These are phyloP conservation scores for Thymelicus lineola DNA, from an alignment of 2,888 invertebrate genomes.

Conservation along the genomic window DNA sequence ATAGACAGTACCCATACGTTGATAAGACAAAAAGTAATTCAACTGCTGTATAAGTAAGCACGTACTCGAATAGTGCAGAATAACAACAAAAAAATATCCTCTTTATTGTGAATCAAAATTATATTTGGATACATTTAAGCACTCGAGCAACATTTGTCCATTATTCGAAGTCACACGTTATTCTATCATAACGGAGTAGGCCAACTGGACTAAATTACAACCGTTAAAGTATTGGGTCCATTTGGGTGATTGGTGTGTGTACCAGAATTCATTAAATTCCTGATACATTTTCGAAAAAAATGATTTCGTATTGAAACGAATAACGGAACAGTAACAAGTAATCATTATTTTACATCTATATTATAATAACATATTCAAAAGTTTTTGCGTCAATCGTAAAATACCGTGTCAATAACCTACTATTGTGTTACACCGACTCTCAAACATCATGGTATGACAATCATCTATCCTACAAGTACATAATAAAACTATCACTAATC, in stretches of 20 bases:
- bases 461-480: too few relatives aligned
- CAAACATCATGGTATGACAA: background rate
- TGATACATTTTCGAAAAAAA: conserved; percentile 11
- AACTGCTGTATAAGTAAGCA: too few relatives aligned
- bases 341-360: conserved; percentile 33
- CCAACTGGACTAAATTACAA: background rate
- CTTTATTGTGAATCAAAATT: too few relatives aligned
- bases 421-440: conserved; percentile 5
- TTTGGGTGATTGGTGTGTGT: conserved; percentile 2
- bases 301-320: conserved; percentile 3
- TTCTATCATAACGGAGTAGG: background rate
- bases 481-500: too few relatives aligned
- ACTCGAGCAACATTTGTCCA: background rate
- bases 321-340: conserved; percentile 16
- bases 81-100: too few relatives aligned
- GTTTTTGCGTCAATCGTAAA: conserved; percentile 32
- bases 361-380: conserved; percentile 38
- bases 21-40: too few relatives aligned
- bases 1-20: too few relatives aligned
- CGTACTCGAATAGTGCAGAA: too few relatives aligned
- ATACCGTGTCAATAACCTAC: conserved; percentile 27
- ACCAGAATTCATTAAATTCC: conserved; percentile 1
- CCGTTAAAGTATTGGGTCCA: background rate
- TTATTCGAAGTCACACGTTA: background rate
- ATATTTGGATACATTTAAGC: too few relatives aligned